Evolutionary conservation across 2,113 vertebrate genomes (phyloP).

Genomic region (Alaudala cheleensis): DNA sequence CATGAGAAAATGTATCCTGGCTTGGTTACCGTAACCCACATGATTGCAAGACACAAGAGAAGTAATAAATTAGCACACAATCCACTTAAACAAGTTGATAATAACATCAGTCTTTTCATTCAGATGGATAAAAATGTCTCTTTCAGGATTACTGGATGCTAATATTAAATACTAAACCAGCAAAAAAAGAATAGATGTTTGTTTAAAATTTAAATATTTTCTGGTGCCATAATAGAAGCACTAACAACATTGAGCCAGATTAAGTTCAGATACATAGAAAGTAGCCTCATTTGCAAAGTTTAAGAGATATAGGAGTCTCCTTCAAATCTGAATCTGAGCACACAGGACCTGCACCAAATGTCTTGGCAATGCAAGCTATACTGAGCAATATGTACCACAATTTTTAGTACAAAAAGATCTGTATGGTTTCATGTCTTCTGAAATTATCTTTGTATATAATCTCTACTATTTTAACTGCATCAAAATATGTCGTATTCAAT

Average conservation of each 20-base stretch:
- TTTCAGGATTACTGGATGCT: not conserved
- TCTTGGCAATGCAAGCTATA: not conserved
- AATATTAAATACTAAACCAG: not conserved
- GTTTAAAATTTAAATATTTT: not conserved
- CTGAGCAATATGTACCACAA: not conserved
- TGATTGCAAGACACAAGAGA: not conserved
- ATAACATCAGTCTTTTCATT: not conserved
- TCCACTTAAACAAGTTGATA: not conserved
- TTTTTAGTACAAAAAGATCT: not conserved
- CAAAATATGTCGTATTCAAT: not conserved
- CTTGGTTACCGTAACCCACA: not conserved
- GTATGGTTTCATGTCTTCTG: not conserved
- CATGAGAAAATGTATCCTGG: conserved; percentile 46
- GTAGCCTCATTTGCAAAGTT: not conserved
- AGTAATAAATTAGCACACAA: not conserved
- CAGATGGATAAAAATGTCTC: not conserved
- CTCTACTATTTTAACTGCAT: not conserved
- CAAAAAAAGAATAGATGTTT: not conserved
- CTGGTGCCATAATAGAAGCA: not conserved
- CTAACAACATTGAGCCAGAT: not conserved
- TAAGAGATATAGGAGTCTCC: not conserved
- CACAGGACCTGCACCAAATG: not conserved
- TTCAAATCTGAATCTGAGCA: not conserved
- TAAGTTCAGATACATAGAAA: not conserved
- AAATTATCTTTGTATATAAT: not conserved